These are phyloP conservation scores for Samia ricini DNA, from an alignment of 1,140 invertebrate genomes.

Conservation along the genomic window DNA sequence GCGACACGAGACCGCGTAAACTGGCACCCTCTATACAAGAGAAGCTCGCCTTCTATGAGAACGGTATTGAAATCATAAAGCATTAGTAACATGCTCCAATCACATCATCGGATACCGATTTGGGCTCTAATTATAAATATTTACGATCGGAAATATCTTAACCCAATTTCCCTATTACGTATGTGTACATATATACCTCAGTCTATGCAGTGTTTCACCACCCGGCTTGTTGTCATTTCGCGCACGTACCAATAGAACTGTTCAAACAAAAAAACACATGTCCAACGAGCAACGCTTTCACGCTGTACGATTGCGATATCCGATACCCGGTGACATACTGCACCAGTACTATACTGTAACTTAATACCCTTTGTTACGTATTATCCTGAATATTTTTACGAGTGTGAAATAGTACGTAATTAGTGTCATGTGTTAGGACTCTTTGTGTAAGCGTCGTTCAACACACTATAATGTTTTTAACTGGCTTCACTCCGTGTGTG, in stretches of 20 bases:
- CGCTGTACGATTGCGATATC: slow-evolving; percentile 53
- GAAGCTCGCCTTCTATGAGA: slow-evolving; percentile 70
- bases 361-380: slow-evolving; percentile 42
- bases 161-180: slow-evolving; percentile 24
- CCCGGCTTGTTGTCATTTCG: slow-evolving; percentile 68
- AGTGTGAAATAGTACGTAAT: background rate
- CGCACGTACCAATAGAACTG: slow-evolving; percentile 53
- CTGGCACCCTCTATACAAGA: slow-evolving; percentile 65
- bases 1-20: slow-evolving; percentile 60
- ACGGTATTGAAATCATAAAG: slow-evolving; percentile 51
- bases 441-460: background rate
- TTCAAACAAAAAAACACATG: slow-evolving; percentile 58
- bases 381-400: slow-evolving; percentile 2
- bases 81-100: slow-evolving; percentile 15
- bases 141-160: slow-evolving; percentile 62
- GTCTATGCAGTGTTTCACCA: slow-evolving; percentile 50
- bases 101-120: slow-evolving; percentile 24
- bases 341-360: slow-evolving; percentile 28
- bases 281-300: slow-evolving; percentile 57
- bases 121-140: slow-evolving; percentile 32
- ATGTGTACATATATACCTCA: slow-evolving; percentile 23
- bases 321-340: slow-evolving; percentile 55
- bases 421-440: background rate
- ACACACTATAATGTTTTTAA: background rate
- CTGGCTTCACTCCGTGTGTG: no score